Base-by-base conservation (phyloP, 2,888 invertebrate species). In the Thelaira solivaga region DNA sequence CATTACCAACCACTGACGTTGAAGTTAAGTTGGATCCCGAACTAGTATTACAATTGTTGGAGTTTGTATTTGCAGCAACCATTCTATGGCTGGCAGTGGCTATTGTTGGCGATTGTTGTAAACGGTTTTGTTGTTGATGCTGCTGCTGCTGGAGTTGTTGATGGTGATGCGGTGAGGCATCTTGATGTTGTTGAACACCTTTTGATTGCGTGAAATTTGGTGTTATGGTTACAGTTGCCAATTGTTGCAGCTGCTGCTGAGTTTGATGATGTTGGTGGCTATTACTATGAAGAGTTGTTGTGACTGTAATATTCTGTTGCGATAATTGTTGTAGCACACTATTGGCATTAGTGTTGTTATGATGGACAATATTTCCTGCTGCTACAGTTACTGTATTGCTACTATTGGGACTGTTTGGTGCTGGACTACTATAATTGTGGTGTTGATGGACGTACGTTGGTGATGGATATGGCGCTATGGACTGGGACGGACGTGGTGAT, bases 31-130 rank as follows among this genome's bases (percentile, higher is more conserved):
- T 47, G 24, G 71, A 43, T 13, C 16, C 45, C 11, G 31, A 39
- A 43, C 8, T 72, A 97, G 88, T 96, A 18, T 51, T 95, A 88
- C 95, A 95, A 88, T 97, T 97, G 95, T 97, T 97, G 95, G 79
- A 96, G 93, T 39, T 94, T 34, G 74, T 34, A 92, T 82, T 94
- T 91, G 73, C 92, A 67, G 92, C 91, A 80, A 91, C 85, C 80
- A 85, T 69, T 78, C 61, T 84, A 83, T 83, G 84, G 84, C 82
- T 85, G 83, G 84, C 83, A 83, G 84, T 83, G 82, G 82, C 81
- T 83, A 84, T 82, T 83, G 82, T 82, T 83, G 82, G 65, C 81
- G 82, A 81, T 80, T 81, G 82, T 83, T 82, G 83, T 55, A 82
- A 76, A 51, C 80, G 81, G 51, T 83, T 83, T 29, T 81, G 80